A percentile compares a stretch with the other conserved stretches of the same genome.
phyloP scores from a whole-genome alignment of 2,797 vertebrate genomes.

The Spinus pinus region DNA sequence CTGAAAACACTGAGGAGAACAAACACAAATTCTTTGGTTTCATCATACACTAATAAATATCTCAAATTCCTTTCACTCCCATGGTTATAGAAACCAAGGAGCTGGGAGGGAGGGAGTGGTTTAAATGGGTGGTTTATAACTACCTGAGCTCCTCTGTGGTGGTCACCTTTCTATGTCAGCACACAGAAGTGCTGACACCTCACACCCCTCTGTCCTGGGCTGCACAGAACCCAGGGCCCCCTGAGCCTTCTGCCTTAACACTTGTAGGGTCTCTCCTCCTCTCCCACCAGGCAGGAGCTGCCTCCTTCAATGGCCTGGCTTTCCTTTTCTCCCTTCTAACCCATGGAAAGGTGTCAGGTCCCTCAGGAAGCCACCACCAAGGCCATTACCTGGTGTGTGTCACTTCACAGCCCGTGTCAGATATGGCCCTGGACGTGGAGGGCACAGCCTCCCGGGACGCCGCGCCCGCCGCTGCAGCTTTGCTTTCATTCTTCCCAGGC shows the following conservation, averaged over 20 bases:
- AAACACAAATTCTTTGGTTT: not conserved
- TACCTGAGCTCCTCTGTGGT: not conserved
- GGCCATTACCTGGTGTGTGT: conserved; percentile 62
- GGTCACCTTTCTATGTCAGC: not conserved
- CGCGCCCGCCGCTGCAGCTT: rapidly evolving
- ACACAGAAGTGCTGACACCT: not conserved
- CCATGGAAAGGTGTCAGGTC: not conserved
- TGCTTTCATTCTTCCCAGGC: conserved; percentile 1
- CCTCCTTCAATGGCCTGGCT: not conserved
- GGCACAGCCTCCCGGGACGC: not conserved
- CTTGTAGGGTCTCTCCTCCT: not conserved
- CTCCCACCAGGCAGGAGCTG: not conserved
- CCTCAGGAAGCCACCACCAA: not conserved
- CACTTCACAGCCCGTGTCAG: not conserved
- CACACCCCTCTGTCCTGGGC: not conserved
- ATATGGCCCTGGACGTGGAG: not conserved
- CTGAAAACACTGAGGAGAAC: not conserved
- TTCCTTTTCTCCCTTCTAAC: not conserved
- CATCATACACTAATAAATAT: not conserved
- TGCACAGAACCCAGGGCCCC: not conserved
- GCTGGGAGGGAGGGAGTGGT: not conserved
- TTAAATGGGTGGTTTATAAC: not conserved
- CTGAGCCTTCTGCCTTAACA: not conserved
- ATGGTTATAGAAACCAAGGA: not conserved
- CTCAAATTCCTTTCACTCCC: not conserved